Conservation (phyloP, 1,140 invertebrate genomes). For the Heliconius nattereri region DNA sequence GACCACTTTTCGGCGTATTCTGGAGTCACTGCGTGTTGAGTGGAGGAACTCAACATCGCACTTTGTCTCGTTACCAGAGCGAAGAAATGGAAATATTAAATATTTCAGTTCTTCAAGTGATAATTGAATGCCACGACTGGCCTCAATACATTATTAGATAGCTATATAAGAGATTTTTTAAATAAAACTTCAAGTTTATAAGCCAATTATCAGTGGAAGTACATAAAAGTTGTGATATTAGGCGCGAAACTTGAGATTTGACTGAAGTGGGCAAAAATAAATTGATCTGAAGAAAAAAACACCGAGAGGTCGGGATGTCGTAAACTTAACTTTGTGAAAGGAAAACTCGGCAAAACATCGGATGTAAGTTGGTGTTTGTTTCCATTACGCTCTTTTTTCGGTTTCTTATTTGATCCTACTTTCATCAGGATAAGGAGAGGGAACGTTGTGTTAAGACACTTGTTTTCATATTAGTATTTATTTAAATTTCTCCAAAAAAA, state of each 20-base stretch:
- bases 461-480: too few relatives aligned
- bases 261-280: constrained; percentile 32
- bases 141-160: too few relatives aligned
- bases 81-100: too few relatives aligned
- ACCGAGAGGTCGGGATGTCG: constrained; percentile 37
- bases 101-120: too few relatives aligned
- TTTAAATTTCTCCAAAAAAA: too few relatives aligned
- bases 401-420: not conserved
- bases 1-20: too few relatives aligned
- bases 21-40: too few relatives aligned
- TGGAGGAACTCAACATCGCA: too few relatives aligned
- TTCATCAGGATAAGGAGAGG: too few relatives aligned
- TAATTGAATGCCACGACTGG: too few relatives aligned
- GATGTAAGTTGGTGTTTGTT: constrained; percentile 23
- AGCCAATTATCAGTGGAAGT: constrained; percentile 15
- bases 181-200: constrained; percentile 2
- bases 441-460: not conserved
- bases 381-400: constrained; percentile 6
- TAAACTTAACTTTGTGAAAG: constrained; percentile 43
- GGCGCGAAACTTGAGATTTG: constrained; percentile 31
- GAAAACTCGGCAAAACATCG: constrained; percentile 45
- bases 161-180: not conserved
- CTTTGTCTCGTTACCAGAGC: too few relatives aligned
- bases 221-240: constrained; percentile 30
- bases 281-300: constrained; percentile 34